phyloP scores from a whole-genome alignment of 2,113 vertebrate species.

The Halcyon malimbica region DNA sequence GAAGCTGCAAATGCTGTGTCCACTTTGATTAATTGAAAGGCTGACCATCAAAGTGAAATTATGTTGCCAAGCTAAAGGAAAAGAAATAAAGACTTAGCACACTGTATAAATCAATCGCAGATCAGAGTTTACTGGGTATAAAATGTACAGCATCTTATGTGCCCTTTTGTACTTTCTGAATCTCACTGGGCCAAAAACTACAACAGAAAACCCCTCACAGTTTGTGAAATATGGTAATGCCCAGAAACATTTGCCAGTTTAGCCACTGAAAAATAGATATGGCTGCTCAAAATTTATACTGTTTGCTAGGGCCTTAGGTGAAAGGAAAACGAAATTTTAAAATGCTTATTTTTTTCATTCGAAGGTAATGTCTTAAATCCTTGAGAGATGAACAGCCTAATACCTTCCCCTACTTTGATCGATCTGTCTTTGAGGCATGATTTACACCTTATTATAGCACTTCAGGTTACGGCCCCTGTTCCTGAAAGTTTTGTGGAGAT shows the following conservation, averaged over 20 bases:
- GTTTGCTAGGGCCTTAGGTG: conserved; percentile 54
- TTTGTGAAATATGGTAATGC: conserved; percentile 63
- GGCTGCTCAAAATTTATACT: conserved; percentile 59
- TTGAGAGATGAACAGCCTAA: conserved; percentile 48
- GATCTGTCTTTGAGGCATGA: conserved; percentile 43
- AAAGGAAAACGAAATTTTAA: conserved; percentile 60
- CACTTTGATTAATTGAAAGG: conserved; percentile 72
- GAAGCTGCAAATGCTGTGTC: conserved; percentile 68
- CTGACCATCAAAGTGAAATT: conserved; percentile 73
- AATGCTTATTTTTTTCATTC: conserved; percentile 65
- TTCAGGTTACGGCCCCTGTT: conserved; percentile 60
- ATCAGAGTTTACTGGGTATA: conserved; percentile 66
- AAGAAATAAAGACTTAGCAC: conserved; percentile 71
- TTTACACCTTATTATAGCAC: conserved; percentile 56
- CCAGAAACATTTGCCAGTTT: conserved; percentile 62
- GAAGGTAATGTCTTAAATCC: conserved; percentile 61
- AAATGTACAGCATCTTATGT: conserved; percentile 66
- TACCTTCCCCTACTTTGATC: conserved; percentile 48
- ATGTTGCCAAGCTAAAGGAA: conserved; percentile 69
- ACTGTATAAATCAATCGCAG: conserved; percentile 67
- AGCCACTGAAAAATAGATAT: conserved; percentile 66
- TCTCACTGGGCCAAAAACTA: conserved; percentile 62
- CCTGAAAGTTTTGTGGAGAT: conserved; percentile 56
- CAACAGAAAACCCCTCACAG: conserved; percentile 12
- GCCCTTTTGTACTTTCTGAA: conserved; percentile 68